Percentiles rank a stretch among this genome's conserved stretches.
These are phyloP conservation scores for Dasypolia templi DNA, from an alignment of 2,888 invertebrate genomes.

Conservation along the genomic window DNA sequence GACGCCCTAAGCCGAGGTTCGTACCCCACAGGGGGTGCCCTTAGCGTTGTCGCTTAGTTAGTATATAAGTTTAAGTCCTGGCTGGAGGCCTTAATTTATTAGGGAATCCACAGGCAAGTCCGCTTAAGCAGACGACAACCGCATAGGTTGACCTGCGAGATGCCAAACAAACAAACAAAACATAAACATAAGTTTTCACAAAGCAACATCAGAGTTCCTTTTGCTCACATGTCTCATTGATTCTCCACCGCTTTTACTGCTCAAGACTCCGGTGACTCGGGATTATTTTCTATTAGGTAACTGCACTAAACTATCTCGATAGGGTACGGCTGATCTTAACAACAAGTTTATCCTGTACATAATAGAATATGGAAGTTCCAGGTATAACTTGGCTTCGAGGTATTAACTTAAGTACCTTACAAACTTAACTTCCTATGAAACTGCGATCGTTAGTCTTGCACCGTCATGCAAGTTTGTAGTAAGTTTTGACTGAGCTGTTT, in stretches of 20 bases:
- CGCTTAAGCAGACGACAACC: no score
- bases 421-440: slow-evolving; percentile 32
- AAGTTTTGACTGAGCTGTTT: slow-evolving; percentile 16
- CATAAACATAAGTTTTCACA: slow-evolving; percentile 10
- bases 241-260: slow-evolving; percentile 28
- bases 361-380: slow-evolving; percentile 53
- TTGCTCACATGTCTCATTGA: slow-evolving; percentile 13
- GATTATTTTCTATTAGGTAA: slow-evolving; percentile 1
- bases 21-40: no score
- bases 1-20: no score
- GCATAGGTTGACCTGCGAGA: no score
- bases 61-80: no score
- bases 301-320: slow-evolving; percentile 3
- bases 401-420: slow-evolving; percentile 29
- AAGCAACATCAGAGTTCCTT: slow-evolving; percentile 18
- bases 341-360: slow-evolving; percentile 19
- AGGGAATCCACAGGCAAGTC: no score
- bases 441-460: slow-evolving; percentile 4
- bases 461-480: slow-evolving; percentile 34
- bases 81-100: no score
- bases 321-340: slow-evolving; percentile 1
- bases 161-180: no score
- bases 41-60: no score
- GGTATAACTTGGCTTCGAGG: slow-evolving; percentile 12
- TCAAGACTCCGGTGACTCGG: background rate